Conservation (phyloP, 2,888 invertebrate genomes). For the Chaetogeoica ovagalla region DNA sequence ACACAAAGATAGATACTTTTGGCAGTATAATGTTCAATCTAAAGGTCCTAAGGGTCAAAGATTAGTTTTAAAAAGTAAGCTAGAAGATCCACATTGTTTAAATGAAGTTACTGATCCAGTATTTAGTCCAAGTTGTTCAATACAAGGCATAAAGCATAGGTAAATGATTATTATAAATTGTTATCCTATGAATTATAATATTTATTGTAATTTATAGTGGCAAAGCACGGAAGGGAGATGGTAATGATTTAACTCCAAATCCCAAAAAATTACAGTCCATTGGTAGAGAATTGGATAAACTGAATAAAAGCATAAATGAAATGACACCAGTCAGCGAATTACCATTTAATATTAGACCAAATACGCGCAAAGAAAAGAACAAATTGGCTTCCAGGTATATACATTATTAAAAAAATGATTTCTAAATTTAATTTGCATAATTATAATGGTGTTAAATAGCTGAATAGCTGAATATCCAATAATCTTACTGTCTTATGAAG, state of each 20-base stretch:
- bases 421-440: background rate
- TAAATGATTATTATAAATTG: constrained; percentile 58
- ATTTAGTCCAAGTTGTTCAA: constrained; percentile 88
- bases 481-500: background rate
- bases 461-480: background rate
- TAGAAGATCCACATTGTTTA: constrained; percentile 88
- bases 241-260: constrained; percentile 95
- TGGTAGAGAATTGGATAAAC: constrained; percentile 87
- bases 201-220: constrained; percentile 64
- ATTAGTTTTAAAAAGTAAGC: constrained; percentile 78
- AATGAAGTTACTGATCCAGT: constrained; percentile 94
- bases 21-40: constrained; percentile 98
- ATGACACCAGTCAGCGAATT: constrained; percentile 94
- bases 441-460: background rate
- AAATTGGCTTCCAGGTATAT: constrained; percentile 84
- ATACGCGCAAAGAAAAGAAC: constrained; percentile 96
- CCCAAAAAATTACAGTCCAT: constrained; percentile 87
- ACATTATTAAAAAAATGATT: background rate
- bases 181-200: constrained; percentile 3
- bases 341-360: constrained; percentile 84
- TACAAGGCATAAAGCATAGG: constrained; percentile 88
- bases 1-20: constrained; percentile 87
- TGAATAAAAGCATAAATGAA: constrained; percentile 82
- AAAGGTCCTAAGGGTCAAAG: constrained; percentile 96
- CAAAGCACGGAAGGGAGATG: constrained; percentile 94